Conservation (phyloP, 2,113 vertebrate species). For the Albula goreensis region DNA sequence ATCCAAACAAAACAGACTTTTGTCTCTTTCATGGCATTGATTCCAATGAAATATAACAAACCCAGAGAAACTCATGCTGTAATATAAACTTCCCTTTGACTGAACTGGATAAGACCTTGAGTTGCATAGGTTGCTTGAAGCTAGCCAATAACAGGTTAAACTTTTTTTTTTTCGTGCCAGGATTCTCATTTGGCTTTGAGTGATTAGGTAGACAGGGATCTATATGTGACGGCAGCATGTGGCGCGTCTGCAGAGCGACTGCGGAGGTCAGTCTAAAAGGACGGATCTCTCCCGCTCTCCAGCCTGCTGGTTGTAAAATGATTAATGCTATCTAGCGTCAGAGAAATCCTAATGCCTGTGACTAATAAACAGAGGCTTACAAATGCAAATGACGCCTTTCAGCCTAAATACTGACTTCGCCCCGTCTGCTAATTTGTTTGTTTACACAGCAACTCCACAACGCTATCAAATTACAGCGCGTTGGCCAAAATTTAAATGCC, state of each 20-base stretch:
- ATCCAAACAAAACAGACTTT: too few relatives aligned
- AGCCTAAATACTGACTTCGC: not conserved
- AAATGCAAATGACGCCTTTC: constrained; percentile 3
- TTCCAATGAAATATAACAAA: too few relatives aligned
- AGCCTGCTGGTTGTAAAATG: not conserved
- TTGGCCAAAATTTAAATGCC: not conserved
- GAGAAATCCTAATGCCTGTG: not conserved
- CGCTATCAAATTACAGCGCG: not conserved
- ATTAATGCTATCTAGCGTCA: not conserved
- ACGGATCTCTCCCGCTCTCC: not conserved
- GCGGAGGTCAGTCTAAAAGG: not conserved
- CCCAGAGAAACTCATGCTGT: too few relatives aligned
- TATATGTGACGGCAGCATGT: not conserved
- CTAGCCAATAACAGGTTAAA: too few relatives aligned
- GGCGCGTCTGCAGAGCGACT: not conserved
- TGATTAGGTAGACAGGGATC: too few relatives aligned
- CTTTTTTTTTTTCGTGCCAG: too few relatives aligned
- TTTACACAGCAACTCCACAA: not conserved
- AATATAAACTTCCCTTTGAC: too few relatives aligned
- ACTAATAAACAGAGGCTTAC: not conserved
- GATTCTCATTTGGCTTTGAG: too few relatives aligned
- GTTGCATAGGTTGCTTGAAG: too few relatives aligned
- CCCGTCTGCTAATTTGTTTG: constrained; percentile 1
- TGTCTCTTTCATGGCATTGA: too few relatives aligned
- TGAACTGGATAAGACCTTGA: too few relatives aligned